Evolutionary conservation across 2,113 vertebrate genomes (phyloP).

Genomic region (Dipodomys stephensi): DNA sequence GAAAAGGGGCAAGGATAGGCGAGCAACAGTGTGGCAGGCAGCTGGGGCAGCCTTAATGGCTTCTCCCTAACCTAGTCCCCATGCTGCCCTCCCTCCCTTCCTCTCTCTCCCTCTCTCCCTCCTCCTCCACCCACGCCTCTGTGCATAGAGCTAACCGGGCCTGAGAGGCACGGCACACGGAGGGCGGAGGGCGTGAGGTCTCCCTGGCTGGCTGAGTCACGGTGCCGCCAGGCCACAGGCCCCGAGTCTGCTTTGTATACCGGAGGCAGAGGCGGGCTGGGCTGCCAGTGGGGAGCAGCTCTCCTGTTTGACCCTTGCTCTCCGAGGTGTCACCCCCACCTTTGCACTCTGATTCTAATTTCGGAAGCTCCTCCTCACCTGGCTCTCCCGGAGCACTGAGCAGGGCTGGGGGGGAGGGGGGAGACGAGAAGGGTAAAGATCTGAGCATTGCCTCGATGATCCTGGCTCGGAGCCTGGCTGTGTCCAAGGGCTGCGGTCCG

Average conservation of each 20-base stretch:
- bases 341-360: constrained; percentile 62
- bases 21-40: neutral
- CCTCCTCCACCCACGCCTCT: neutral
- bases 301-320: constrained; percentile 16
- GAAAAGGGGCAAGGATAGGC: neutral
- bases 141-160: constrained; percentile 21
- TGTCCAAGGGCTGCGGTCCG: neutral
- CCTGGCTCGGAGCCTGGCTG: neutral
- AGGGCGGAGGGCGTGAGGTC: neutral
- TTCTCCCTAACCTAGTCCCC: neutral
- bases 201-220: neutral
- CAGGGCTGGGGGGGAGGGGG: no score
- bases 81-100: neutral
- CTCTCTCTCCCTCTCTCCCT: neutral
- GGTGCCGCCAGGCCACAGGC: neutral
- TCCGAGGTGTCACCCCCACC: constrained; percentile 64
- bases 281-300: neutral
- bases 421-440: neutral
- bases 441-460: neutral
- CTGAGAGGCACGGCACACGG: neutral
- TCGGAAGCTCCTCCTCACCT: neutral
- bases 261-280: constrained; percentile 3
- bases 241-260: constrained; percentile 45
- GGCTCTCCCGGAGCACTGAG: neutral
- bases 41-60: neutral